phyloP scores from a whole-genome alignment of 2,113 vertebrate genomes.

The Urocolius indicus region DNA sequence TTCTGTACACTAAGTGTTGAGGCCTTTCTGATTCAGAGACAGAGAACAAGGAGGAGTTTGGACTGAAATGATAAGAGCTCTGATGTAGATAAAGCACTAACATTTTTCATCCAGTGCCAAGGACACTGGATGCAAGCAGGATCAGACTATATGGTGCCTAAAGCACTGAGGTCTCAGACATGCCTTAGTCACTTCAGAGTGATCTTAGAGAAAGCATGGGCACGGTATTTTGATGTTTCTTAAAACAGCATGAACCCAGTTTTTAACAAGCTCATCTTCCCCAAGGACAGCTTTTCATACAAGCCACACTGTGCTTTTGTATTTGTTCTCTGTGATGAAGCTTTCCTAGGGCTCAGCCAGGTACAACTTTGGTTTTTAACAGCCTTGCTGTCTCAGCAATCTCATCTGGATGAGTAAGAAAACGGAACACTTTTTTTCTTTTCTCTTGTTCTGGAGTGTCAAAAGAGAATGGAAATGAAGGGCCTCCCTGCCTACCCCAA shows the following conservation, averaged over 20 bases:
- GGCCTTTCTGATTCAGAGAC: background rate
- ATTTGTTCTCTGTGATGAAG: background rate
- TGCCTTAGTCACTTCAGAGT: background rate
- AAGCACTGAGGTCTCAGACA: background rate
- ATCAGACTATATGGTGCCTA: background rate
- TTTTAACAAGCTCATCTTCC: background rate
- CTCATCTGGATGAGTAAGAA: background rate
- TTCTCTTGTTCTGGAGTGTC: background rate
- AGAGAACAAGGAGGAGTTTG: background rate
- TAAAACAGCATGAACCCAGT: background rate
- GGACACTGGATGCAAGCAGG: background rate
- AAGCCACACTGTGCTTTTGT: background rate
- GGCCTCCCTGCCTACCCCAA: background rate
- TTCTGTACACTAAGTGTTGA: fast-evolving
- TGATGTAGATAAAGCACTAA: background rate
- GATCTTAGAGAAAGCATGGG: background rate
- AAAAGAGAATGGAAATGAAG: background rate
- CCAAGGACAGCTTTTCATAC: background rate
- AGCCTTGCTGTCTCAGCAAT: background rate
- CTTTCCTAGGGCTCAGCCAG: background rate
- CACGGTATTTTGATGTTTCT: background rate
- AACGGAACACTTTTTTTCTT: background rate
- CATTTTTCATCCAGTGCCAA: background rate
- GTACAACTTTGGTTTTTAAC: background rate
- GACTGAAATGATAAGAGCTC: background rate